These are phyloP conservation scores for Poeciliopsis presidionis DNA, from an alignment of 2,797 vertebrate species.

Conservation along the genomic window DNA sequence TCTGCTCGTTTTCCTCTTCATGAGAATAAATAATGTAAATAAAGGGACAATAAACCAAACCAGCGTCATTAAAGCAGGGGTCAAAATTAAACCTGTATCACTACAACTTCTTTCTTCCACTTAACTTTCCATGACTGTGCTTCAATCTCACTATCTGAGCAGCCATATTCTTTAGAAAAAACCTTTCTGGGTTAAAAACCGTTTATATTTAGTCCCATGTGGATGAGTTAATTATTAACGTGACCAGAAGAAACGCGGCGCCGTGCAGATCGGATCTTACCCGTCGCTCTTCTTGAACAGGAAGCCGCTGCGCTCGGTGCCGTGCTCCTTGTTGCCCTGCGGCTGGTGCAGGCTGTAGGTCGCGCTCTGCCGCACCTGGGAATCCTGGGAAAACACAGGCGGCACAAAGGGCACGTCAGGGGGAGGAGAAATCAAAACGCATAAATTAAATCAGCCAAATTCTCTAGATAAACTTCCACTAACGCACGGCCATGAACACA, in stretches of 20 bases:
- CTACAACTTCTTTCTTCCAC: neutral
- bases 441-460: neutral
- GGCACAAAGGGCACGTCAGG: neutral
- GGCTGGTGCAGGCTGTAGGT: conserved; percentile 98
- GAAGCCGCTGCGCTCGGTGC: conserved; percentile 91
- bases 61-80: too few relatives aligned
- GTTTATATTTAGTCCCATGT: neutral
- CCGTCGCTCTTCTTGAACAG: conserved; percentile 98
- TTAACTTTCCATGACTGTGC: neutral
- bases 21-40: too few relatives aligned
- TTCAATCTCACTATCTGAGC: neutral
- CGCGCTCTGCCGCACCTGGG: conserved; percentile 92
- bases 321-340: conserved; percentile 98
- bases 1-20: neutral
- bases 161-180: neutral
- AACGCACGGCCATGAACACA: too few relatives aligned
- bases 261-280: conserved; percentile 72
- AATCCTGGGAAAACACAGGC: conserved; percentile 82
- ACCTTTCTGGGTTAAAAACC: neutral
- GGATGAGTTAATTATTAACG: neutral
- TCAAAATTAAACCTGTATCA: neutral
- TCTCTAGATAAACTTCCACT: too few relatives aligned
- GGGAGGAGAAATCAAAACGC: neutral
- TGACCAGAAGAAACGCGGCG: neutral
- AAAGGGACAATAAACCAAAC: too few relatives aligned